These are phyloP conservation scores for Anthopleura xanthogrammica DNA, from an alignment of 92 coral and sea anemone genomes.

Conservation along the genomic window DNA sequence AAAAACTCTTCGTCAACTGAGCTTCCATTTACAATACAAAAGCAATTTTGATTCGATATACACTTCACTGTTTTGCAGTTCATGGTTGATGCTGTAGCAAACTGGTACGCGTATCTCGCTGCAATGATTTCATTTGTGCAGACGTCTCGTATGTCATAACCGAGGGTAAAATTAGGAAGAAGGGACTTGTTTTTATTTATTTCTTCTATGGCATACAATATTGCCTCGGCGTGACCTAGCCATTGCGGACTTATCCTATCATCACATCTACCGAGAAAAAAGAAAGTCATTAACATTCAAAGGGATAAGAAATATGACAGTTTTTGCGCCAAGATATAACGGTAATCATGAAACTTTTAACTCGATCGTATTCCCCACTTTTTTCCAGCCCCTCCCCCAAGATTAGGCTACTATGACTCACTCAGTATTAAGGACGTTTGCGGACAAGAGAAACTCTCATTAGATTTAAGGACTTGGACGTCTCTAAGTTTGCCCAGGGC, in stretches of 20 bases:
- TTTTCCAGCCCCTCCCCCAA: too few relatives aligned
- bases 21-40: not conserved
- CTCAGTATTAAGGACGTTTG: too few relatives aligned
- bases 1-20: not conserved
- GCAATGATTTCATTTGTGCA: slow-evolving; percentile 63
- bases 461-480: too few relatives aligned
- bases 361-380: too few relatives aligned
- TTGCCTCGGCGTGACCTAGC: slow-evolving; percentile 64
- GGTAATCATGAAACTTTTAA: too few relatives aligned
- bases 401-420: too few relatives aligned
- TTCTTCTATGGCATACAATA: slow-evolving; percentile 62
- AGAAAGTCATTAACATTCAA: too few relatives aligned
- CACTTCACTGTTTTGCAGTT: slow-evolving; percentile 23
- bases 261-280: too few relatives aligned
- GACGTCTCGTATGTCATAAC: slow-evolving; percentile 75
- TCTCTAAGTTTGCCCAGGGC: too few relatives aligned
- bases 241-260: slow-evolving; percentile 45
- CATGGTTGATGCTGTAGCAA: slow-evolving; percentile 45
- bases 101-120: slow-evolving; percentile 49
- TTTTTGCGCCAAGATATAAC: too few relatives aligned
- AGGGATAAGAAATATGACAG: too few relatives aligned
- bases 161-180: slow-evolving; percentile 54
- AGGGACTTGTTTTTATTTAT: slow-evolving; percentile 51
- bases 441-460: too few relatives aligned
- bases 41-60: slow-evolving; percentile 8